phyloP scores from a whole-genome alignment of 2,113 vertebrate genomes.

The Orycteropus afer region DNA sequence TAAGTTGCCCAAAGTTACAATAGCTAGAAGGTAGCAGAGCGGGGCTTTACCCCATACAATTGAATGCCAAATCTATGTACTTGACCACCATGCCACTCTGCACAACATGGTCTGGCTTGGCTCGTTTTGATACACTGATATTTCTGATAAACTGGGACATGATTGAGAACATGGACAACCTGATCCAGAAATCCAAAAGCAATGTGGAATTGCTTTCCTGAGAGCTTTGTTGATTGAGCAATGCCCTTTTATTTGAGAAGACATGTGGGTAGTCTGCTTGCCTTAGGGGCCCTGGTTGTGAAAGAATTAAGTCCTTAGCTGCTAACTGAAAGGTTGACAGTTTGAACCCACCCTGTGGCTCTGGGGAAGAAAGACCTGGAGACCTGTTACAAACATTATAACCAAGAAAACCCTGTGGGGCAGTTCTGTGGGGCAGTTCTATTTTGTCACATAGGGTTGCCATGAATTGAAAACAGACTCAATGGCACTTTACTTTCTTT shows the following conservation, averaged over 20 bases:
- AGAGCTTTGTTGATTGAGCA: conserved; percentile 82
- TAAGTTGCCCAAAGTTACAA: background rate
- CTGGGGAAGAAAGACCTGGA: background rate
- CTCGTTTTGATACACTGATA: conserved; percentile 83
- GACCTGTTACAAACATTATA: background rate
- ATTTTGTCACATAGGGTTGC: too few relatives aligned
- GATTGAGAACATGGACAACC: conserved; percentile 80
- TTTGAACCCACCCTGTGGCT: background rate
- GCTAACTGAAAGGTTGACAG: background rate
- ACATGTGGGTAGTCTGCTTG: conserved; percentile 75
- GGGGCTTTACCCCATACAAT: background rate
- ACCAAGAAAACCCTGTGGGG: too few relatives aligned
- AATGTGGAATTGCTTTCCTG: conserved; percentile 84
- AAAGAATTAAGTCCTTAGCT: background rate
- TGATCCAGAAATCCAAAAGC: conserved; percentile 85
- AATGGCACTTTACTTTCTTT: conserved; percentile 69
- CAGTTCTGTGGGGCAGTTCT: too few relatives aligned
- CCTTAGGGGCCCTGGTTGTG: conserved; percentile 33
- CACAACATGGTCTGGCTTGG: conserved; percentile 80
- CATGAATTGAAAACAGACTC: background rate
- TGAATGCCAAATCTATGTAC: background rate
- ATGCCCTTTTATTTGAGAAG: conserved; percentile 81
- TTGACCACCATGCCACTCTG: background rate
- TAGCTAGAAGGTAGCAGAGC: background rate
- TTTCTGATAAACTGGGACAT: conserved; percentile 76